Base-by-base conservation (phyloP, 2,888 invertebrate genomes). In the Bhutanitis thaidina region DNA sequence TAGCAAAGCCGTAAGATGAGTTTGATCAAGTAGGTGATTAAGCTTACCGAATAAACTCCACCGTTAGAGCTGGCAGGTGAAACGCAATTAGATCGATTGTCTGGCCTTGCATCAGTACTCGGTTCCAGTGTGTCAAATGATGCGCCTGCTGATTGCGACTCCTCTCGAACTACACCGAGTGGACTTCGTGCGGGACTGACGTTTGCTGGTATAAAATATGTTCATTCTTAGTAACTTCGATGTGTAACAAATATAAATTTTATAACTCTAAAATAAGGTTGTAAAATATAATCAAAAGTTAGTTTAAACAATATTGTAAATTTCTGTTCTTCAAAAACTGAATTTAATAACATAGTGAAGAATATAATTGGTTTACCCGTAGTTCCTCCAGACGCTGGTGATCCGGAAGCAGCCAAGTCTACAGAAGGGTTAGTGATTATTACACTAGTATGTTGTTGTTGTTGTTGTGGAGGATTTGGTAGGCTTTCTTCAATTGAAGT, bases 21-120 rank as follows among this genome's bases (percentile, higher is more conserved):
- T n/a, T n/a, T n/a, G 20, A 2, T 20, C 2, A 20, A 5, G 27
- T 7, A 34, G n/a, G 34, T 12, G 34, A 39, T 29, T 15, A 37
- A 34, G 88, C 93, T 92, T 85, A 96, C 96, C 65, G 94, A 94
- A 72, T 96, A 97, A 30, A 96, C 93, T 1, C 97, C 97, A 0
- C 97, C 97, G 74, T 96, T 96, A n/a, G 96, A 96, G 65, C 96
- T 96, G 9, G 95, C 96, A 0, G 97, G 96, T 0, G 96, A 96
- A 4, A 94, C 94, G 65, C 96, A 95, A 30, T 92, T 91, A 0
- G 94, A 93, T 36, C 93, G 74, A 4, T 69, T 74, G 34, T 85
- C 88, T 0, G 78, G 74, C 5, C 81, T 72, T 38, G 84, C 82
- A 36, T 90, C 86, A 7, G 72, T 75, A 27, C 90, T 84, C 0